phyloP scores from a whole-genome alignment of 2,797 vertebrate genomes.

The Melanogrammus aeglefinus region DNA sequence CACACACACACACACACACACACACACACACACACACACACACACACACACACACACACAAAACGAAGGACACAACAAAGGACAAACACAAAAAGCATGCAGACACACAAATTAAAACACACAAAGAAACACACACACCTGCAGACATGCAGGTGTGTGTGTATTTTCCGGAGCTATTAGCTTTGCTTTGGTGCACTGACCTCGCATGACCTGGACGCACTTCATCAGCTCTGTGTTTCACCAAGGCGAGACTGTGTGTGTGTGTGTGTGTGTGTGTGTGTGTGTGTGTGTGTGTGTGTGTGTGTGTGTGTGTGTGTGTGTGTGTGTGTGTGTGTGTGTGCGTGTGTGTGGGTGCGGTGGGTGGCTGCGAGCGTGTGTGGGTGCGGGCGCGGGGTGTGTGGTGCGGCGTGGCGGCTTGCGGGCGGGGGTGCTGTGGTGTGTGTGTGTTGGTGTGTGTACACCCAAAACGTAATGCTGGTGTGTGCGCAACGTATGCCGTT shows the following conservation, averaged over 20 bases:
- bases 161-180: conserved; percentile 61
- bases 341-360: too few relatives aligned
- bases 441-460: background rate
- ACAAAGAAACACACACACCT: background rate
- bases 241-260: background rate
- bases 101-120: background rate
- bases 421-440: too few relatives aligned
- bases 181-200: conserved; percentile 55
- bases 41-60: background rate
- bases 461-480: background rate
- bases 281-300: background rate
- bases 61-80: background rate
- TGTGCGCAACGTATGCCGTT: too few relatives aligned
- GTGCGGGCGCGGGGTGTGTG: too few relatives aligned
- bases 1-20: conserved; percentile 3
- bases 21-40: conserved; percentile 18
- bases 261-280: background rate
- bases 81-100: background rate
- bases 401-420: too few relatives aligned
- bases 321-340: conserved; percentile 2
- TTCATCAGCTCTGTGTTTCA: conserved; percentile 29
- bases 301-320: background rate
- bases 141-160: conserved; percentile 24
- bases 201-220: conserved; percentile 43
- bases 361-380: too few relatives aligned